Conservation (phyloP, 2,888 invertebrate species). For the Drosophila stalkeri region DNA sequence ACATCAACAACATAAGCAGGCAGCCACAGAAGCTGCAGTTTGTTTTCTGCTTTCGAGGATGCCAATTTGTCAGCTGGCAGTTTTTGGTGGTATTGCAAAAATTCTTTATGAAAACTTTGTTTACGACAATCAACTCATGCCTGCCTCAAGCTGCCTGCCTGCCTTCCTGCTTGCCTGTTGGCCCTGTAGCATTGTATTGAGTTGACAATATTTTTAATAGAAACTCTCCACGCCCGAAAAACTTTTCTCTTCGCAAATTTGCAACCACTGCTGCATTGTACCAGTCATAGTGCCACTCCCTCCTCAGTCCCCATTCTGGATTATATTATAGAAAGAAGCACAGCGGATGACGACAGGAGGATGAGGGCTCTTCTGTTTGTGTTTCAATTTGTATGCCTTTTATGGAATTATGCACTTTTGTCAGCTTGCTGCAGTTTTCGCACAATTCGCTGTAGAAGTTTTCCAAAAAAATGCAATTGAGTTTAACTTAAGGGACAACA, state of each 20-base stretch:
- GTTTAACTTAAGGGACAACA: constrained; percentile 35
- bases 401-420: constrained; percentile 79
- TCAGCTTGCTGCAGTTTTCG: constrained; percentile 61
- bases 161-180: constrained; percentile 7
- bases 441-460: constrained; percentile 39
- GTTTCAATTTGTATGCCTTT: constrained; percentile 79
- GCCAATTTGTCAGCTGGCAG: constrained; percentile 78
- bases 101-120: constrained; percentile 79
- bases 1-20: constrained; percentile 10
- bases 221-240: constrained; percentile 66
- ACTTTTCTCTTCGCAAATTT: constrained; percentile 68
- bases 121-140: constrained; percentile 75
- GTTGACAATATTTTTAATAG: constrained; percentile 81
- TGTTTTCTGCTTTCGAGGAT: constrained; percentile 55
- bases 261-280: constrained; percentile 53
- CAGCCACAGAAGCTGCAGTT: constrained; percentile 32
- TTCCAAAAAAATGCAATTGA: constrained; percentile 42
- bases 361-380: constrained; percentile 61
- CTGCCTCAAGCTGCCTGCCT: constrained; percentile 32
- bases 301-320: not conserved
- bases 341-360: constrained; percentile 4
- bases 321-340: constrained; percentile 11
- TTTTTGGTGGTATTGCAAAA: constrained; percentile 61
- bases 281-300: not conserved
- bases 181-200: constrained; percentile 63